Conservation (phyloP, 2,888 invertebrate species). For the Ochropacha duplaris region DNA sequence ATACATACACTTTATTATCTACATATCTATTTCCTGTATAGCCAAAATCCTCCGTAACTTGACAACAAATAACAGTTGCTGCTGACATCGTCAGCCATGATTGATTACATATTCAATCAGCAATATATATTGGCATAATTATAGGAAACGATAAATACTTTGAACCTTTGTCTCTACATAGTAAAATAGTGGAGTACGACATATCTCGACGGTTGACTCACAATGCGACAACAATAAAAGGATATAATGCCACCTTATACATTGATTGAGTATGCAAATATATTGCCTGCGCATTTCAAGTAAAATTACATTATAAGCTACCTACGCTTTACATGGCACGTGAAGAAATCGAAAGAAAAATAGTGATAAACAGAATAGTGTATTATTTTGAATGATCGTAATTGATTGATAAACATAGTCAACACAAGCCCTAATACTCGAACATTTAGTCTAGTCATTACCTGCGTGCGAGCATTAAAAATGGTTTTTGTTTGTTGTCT, state of each 20-base stretch:
- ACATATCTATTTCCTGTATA: not conserved
- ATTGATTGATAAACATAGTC: no score
- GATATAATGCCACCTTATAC: not conserved
- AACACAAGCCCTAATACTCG: no score
- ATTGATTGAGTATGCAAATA: not conserved
- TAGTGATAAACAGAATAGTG: not conserved
- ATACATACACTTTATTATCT: no score
- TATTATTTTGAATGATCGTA: not conserved
- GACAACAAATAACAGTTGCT: not conserved
- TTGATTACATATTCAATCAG: not conserved
- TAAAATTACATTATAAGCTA: not conserved
- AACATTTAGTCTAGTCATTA: no score
- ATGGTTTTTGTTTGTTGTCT: no score
- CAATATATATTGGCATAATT: not conserved
- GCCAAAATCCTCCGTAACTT: not conserved
- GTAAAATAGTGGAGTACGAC: not conserved
- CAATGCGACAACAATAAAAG: not conserved
- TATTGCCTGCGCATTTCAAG: not conserved
- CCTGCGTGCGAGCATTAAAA: no score
- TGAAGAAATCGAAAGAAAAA: no score
- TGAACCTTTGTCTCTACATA: not conserved
- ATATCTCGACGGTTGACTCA: not conserved
- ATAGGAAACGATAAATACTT: not conserved
- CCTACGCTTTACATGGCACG: not conserved
- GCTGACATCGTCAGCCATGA: not conserved